Percentiles rank a stretch among this genome's conserved stretches.
Evolutionary conservation across 2,797 vertebrate genomes (phyloP).

Genomic region (Cryptoprocta ferox): DNA sequence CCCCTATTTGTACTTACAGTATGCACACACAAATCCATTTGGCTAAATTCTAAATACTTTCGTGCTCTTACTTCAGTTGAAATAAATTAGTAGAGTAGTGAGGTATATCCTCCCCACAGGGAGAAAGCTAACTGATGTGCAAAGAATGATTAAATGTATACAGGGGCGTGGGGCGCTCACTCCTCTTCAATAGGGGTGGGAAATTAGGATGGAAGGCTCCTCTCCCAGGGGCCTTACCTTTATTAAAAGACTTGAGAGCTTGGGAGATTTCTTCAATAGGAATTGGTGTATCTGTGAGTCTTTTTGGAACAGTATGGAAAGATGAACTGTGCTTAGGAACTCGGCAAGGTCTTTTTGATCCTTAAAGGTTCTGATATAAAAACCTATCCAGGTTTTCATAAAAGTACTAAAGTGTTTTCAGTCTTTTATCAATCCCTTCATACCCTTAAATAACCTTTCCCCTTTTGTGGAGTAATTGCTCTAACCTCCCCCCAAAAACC

Average conservation of each 20-base stretch:
- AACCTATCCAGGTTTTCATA: conserved; percentile 82
- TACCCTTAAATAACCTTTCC: conserved; percentile 82
- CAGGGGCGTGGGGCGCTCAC: conserved; percentile 77
- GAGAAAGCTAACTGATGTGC: conserved; percentile 82
- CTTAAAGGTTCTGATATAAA: conserved; percentile 86
- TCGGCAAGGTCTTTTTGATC: conserved; percentile 88
- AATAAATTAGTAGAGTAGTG: conserved; percentile 84
- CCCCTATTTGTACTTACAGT: not conserved
- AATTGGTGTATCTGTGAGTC: conserved; percentile 80
- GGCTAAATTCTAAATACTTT: conserved; percentile 33
- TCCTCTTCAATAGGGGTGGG: conserved; percentile 84
- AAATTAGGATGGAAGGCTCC: conserved; percentile 85
- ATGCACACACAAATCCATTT: not conserved
- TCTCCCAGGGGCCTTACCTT: conserved; percentile 83
- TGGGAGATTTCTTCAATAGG: conserved; percentile 85
- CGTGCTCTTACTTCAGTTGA: conserved; percentile 27
- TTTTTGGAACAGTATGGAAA: conserved; percentile 84
- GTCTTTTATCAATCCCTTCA: conserved; percentile 84
- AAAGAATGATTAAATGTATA: conserved; percentile 83
- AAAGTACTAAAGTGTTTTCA: conserved; percentile 85
- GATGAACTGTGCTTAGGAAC: conserved; percentile 85
- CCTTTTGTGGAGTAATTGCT: conserved; percentile 81
- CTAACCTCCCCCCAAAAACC: not conserved
- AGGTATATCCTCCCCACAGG: conserved; percentile 85
- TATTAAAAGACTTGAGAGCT: conserved; percentile 87